Percentiles rank a stretch among this genome's conserved stretches.
phyloP scores from a whole-genome alignment of 2,113 vertebrate species.

The Microcebus lehilahytsara region DNA sequence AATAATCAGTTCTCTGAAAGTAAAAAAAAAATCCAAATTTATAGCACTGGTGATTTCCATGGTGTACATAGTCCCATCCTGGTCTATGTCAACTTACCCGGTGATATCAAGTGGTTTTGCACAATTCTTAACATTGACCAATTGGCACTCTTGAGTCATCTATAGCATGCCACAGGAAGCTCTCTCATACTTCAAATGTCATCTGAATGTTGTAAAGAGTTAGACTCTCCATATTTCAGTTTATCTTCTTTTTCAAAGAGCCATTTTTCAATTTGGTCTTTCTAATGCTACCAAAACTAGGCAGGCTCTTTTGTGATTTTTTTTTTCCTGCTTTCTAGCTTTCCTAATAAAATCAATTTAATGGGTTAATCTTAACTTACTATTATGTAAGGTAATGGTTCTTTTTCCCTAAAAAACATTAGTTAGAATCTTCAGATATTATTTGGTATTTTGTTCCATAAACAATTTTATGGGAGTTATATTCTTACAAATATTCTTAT shows the following conservation, averaged over 20 bases:
- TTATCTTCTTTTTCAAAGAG: not conserved
- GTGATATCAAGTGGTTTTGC: not conserved
- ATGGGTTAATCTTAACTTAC: not conserved
- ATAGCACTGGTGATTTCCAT: not conserved
- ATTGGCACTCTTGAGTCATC: not conserved
- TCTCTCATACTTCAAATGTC: not conserved
- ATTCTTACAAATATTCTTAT: not conserved
- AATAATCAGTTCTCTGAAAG: not conserved
- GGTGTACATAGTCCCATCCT: not conserved
- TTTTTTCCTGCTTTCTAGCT: not conserved
- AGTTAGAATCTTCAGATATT: not conserved
- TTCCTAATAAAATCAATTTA: not conserved
- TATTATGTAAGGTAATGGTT: not conserved
- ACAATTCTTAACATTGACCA: not conserved
- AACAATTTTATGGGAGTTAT: not conserved
- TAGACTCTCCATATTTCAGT: not conserved
- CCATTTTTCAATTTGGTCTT: not conserved
- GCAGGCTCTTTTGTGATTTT: not conserved
- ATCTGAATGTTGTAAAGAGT: not conserved
- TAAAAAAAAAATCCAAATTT: not conserved
- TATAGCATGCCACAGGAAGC: rapidly evolving
- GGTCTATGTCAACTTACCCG: not conserved
- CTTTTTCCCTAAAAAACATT: not conserved
- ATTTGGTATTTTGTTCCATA: not conserved
- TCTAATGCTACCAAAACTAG: not conserved